Base-by-base conservation (phyloP, 2,888 invertebrate genomes). In the Calameuta filiformis region DNA sequence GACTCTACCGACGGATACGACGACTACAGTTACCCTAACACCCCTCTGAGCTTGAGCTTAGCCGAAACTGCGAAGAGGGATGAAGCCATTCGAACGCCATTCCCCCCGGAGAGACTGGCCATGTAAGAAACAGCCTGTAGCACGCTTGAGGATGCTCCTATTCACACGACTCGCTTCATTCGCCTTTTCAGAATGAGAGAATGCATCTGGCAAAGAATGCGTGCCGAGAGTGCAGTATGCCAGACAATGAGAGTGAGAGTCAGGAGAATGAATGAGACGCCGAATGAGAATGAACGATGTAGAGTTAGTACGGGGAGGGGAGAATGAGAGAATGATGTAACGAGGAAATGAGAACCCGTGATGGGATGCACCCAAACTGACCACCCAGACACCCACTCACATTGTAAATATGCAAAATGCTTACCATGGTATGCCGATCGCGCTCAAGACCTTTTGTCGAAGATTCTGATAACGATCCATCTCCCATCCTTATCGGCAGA, bases 11-110 rank as follows among this genome's bases (percentile, higher is more conserved):
- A 68, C 69, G 30, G 33, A 35, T 35, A 68, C 73, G 68, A 40
- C 34, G 76, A 78, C 33, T 40, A 74, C 69, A 15, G 35, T 34
- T 33, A 33, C 37, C 15, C 71, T 69, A n/a, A 71, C 78, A 69
- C 68, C 69, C 35, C 12, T 40, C 92, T 91, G 81, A 93, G 93
- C 93, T 93, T 93, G 92, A 93, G 93, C 92, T 92, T 93, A 88
- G 92, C 92, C 92, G 92, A 92, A 92, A 93, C 92, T 92, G 93
- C 92, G 92, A 93, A 93, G 92, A 92, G 92, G 92, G 92, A 91
- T 92, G 92, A 91, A 85, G 93, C 92, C 91, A 92, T 92, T 73
- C 92, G 93, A 91, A 92, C 92, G 85, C 92, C 92, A 84, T 76
- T 76, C 35, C 69, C 73, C 12, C 35, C 79, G n/a, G 81, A 79